These are phyloP conservation scores for Leptosomus discolor DNA, from an alignment of 2,113 vertebrate genomes.

Conservation along the genomic window DNA sequence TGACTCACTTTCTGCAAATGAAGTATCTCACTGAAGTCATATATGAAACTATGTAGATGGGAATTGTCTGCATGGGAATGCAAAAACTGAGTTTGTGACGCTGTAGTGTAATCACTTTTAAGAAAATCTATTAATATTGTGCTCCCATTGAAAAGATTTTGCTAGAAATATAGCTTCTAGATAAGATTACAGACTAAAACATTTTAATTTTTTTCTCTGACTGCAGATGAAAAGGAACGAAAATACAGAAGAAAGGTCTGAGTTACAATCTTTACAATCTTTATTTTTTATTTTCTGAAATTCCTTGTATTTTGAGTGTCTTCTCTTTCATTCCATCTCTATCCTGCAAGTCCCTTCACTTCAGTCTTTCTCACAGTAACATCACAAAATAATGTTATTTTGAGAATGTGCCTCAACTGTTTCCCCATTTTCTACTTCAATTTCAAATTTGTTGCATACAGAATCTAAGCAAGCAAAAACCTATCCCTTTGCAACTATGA, in stretches of 20 bases:
- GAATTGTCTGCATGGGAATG: neutral
- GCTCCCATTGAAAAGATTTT: neutral
- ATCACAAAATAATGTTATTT: too few relatives aligned
- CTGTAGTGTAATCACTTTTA: neutral
- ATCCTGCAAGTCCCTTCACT: too few relatives aligned
- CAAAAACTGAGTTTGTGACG: neutral
- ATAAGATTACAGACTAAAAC: neutral
- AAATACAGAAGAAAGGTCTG: neutral
- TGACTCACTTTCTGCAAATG: neutral
- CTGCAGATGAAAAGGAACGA: neutral
- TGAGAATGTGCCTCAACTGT: too few relatives aligned
- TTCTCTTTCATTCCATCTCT: too few relatives aligned
- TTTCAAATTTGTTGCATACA: neutral
- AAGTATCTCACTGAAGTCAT: neutral
- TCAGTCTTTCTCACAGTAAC: too few relatives aligned
- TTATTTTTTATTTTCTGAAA: neutral
- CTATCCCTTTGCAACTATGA: neutral
- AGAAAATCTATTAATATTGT: neutral
- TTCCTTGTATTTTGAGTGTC: neutral
- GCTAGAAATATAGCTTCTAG: neutral
- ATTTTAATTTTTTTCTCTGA: neutral
- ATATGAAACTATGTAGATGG: neutral
- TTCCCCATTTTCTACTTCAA: neutral
- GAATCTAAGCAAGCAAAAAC: neutral
- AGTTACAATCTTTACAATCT: too few relatives aligned